These are phyloP conservation scores for Agelastica alni DNA, from an alignment of 2,888 invertebrate genomes.

Conservation along the genomic window DNA sequence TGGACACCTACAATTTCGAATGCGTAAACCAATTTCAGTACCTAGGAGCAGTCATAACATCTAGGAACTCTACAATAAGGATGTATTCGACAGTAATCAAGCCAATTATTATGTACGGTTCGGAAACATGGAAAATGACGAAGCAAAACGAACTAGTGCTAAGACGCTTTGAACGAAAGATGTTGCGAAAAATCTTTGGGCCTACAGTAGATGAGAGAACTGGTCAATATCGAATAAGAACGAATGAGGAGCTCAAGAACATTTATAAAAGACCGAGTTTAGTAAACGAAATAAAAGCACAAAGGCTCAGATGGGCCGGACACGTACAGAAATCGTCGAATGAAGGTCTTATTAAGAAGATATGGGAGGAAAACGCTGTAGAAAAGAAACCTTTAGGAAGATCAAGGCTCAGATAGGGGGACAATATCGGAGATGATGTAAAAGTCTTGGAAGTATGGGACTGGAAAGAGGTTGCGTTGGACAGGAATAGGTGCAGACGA, in stretches of 20 bases:
- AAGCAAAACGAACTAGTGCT: background rate
- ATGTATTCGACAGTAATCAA: too few relatives aligned
- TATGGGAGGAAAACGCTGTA: background rate
- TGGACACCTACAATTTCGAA: too few relatives aligned
- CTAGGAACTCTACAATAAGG: too few relatives aligned
- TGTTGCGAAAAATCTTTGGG: background rate
- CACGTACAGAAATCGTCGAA: background rate
- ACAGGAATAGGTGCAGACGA: too few relatives aligned
- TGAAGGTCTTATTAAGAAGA: background rate
- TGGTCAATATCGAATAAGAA: background rate
- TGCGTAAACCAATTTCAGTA: too few relatives aligned
- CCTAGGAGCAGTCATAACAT: too few relatives aligned
- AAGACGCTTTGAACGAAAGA: background rate
- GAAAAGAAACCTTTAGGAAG: background rate
- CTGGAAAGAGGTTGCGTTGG: too few relatives aligned
- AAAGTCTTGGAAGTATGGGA: too few relatives aligned
- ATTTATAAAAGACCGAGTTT: background rate
- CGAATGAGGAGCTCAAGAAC: background rate
- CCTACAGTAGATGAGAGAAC: background rate
- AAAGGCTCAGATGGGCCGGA: background rate
- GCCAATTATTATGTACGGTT: background rate
- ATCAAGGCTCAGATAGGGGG: background rate
- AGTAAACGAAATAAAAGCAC: too few relatives aligned
- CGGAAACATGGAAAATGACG: background rate
- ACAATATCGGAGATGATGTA: too few relatives aligned